phyloP scores from a whole-genome alignment of 2,113 vertebrate species.

The Rhegmatorhina hoffmannsi region DNA sequence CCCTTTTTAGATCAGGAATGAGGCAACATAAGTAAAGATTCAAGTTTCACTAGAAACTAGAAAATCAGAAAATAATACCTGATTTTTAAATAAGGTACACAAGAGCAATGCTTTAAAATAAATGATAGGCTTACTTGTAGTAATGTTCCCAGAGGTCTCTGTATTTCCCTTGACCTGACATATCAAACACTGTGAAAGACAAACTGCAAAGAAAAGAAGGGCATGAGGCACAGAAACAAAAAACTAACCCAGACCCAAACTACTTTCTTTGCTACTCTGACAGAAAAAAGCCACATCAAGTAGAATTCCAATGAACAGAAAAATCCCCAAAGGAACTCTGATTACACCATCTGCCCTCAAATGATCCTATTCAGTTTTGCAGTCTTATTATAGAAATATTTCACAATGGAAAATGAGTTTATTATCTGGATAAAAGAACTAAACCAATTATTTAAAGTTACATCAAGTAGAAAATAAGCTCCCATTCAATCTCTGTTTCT shows the following conservation, averaged over 20 bases:
- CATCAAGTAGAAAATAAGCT: neutral
- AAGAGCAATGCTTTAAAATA: neutral
- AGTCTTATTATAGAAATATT: neutral
- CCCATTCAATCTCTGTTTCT: neutral
- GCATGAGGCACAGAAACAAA: neutral
- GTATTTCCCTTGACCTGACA: constrained; percentile 98
- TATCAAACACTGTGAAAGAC: constrained; percentile 98
- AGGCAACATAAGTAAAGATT: neutral
- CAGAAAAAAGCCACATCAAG: neutral
- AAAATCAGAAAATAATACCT: neutral
- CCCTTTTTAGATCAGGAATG: neutral
- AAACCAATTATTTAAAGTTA: neutral
- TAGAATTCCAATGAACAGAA: neutral
- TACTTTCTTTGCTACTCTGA: neutral
- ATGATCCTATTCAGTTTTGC: neutral
- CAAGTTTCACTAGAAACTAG: neutral
- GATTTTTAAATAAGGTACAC: neutral
- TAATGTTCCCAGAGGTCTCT: constrained; percentile 99
- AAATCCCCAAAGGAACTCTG: neutral
- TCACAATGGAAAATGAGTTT: neutral
- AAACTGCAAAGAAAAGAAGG: constrained; percentile 77
- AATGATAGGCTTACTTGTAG: constrained; percentile 88
- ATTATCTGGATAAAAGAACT: neutral
- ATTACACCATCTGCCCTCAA: neutral
- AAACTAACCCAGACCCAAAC: neutral